Base-by-base conservation (phyloP, 2,888 invertebrate species). In the Dynastes maya region DNA sequence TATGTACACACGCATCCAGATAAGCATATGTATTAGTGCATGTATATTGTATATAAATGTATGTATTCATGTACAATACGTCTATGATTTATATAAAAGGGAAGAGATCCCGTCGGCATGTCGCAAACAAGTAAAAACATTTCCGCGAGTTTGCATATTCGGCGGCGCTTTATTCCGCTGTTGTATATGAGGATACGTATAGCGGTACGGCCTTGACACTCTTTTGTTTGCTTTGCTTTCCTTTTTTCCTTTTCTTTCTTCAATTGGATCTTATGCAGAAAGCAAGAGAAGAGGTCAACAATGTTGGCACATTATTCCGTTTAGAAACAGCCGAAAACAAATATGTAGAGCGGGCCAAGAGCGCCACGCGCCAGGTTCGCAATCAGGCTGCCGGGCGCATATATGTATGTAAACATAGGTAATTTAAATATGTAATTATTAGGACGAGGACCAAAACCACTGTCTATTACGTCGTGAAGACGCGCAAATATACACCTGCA, bases 41-140 rank as follows among this genome's bases (percentile, higher is more conserved):
- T 37, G 6, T 37, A 37, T 6, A 37, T 5, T 37, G 6, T 37
- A 6, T 40, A 40, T 40, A 40, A 32, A 32, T 32, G 4, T 32
- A 32, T 32, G 3, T 32, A 32, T 32, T 32, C 32, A 32, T 32
- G 32, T 32, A 32, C 32, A 32, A 32, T 32, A 37, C 32, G 5
- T 37, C 32, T 5, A 37, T 5, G 5, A 5, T 37, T 5, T 37
- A 2, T 37, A 37, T 76, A 68, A 76, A 76, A 70, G 51, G 71
- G 79, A 68, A 27, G 13, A 45, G 29, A 29, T 27, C 65, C 45
- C 55, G 22, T 45, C 27, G 2, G 79, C 29, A 64, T 64, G 71
- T 61, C 76, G 63, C 68, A 53, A 64, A 65, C 8, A 58, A 78
- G 76, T 76, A 76, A 71, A 79, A 79, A 79, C 75, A 79, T 79